Evolutionary conservation across 2,113 vertebrate genomes (phyloP).

Genomic region (Saimiri boliviensis): DNA sequence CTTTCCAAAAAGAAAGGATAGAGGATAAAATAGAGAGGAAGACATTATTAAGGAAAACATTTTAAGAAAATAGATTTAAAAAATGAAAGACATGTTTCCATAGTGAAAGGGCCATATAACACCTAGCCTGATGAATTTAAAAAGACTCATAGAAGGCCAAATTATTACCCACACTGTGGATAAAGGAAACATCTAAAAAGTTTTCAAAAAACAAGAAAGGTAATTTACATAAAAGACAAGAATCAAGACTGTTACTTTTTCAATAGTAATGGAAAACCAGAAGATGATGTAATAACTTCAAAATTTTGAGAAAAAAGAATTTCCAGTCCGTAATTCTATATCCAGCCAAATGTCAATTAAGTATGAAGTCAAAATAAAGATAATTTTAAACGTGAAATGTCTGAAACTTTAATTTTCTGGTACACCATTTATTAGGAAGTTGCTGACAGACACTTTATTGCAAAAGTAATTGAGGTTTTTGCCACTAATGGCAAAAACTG

Average conservation of each 20-base stretch:
- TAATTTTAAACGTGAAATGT: not conserved
- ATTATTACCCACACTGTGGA: not conserved
- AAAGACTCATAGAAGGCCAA: not conserved
- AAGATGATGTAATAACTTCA: not conserved
- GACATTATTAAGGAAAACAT: not conserved
- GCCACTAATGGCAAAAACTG: too few relatives aligned
- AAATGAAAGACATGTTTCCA: not conserved
- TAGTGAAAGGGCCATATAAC: not conserved
- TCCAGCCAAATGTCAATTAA: not conserved
- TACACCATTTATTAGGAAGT: not conserved
- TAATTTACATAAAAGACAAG: not conserved
- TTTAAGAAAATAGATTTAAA: not conserved
- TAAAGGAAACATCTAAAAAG: not conserved
- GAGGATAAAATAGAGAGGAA: not conserved
- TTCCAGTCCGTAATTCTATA: not conserved
- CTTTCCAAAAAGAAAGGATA: not conserved
- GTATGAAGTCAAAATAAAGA: not conserved
- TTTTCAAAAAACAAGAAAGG: not conserved
- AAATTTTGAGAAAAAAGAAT: constrained; percentile 16
- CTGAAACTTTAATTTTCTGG: not conserved
- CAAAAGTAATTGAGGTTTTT: too few relatives aligned
- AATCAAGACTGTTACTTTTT: not conserved
- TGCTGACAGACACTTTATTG: not conserved
- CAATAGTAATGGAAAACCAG: not conserved
- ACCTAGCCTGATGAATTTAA: not conserved